Evolutionary conservation across 2,113 vertebrate species (phyloP).

Genomic region (Camelus bactrianus): DNA sequence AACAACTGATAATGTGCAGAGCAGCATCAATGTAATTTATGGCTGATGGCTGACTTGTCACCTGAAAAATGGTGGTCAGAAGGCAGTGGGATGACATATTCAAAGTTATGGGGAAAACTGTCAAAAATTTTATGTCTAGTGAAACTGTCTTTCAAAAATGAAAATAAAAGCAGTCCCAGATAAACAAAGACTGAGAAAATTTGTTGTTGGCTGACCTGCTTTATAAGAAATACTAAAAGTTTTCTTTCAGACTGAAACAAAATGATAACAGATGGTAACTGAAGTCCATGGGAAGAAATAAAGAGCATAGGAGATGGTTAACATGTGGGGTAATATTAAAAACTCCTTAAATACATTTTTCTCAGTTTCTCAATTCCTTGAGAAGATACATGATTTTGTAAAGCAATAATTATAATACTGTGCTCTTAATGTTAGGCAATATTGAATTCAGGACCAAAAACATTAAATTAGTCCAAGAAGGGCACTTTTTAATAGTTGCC

Average conservation of each 20-base stretch:
- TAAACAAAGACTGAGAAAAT: background rate
- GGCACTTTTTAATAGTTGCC: background rate
- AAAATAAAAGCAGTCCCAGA: background rate
- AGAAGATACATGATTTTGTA: conserved; percentile 13
- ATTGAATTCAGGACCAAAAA: conserved; percentile 36
- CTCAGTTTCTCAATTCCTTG: conserved; percentile 42
- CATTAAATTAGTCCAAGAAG: conserved; percentile 40
- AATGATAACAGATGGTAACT: background rate
- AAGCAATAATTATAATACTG: conserved; percentile 21
- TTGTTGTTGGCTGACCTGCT: conserved; percentile 11
- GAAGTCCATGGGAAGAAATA: background rate
- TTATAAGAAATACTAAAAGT: background rate
- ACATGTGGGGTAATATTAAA: background rate
- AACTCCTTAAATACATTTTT: conserved; percentile 23
- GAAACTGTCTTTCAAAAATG: background rate
- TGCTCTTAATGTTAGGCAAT: conserved; percentile 23
- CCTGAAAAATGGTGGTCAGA: conserved; percentile 35
- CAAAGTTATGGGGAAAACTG: background rate
- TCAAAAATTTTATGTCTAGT: conserved; percentile 13
- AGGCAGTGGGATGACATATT: background rate
- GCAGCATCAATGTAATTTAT: background rate
- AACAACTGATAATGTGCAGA: background rate
- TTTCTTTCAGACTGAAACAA: background rate
- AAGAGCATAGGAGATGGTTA: background rate
- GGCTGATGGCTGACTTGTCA: background rate